A percentile compares a stretch with the other conserved stretches of the same genome.
Conservation (phyloP, 1,140 invertebrate genomes). For the Lineus longissimus region DNA sequence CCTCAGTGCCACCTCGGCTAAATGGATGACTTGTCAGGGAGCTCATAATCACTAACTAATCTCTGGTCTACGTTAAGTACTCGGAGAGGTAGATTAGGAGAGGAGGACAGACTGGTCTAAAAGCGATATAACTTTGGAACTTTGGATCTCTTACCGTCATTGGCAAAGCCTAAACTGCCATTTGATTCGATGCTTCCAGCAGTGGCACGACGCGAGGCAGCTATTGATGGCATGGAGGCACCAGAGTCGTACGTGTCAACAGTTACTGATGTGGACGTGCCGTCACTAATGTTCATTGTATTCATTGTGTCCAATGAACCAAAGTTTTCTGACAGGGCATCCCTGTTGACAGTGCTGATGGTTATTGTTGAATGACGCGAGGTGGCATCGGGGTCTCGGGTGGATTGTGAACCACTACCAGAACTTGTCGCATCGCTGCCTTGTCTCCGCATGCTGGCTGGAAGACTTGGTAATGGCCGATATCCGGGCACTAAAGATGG, state of each 20-base stretch:
- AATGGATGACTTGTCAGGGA: too few relatives aligned
- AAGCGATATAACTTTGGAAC: too few relatives aligned
- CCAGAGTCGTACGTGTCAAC: slow-evolving; percentile 45
- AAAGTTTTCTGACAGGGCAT: slow-evolving; percentile 39
- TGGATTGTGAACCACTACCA: slow-evolving; percentile 1
- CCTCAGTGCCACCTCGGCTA: too few relatives aligned
- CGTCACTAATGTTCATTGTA: slow-evolving; percentile 47
- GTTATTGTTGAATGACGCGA: slow-evolving; percentile 45
- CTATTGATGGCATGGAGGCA: slow-evolving; percentile 38
- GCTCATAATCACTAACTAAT: too few relatives aligned
- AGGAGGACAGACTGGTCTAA: too few relatives aligned
- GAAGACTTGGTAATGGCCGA: slow-evolving; percentile 41
- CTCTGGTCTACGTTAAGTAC: too few relatives aligned
- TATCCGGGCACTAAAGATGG: slow-evolving; percentile 21
- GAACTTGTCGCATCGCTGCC: slow-evolving; percentile 14
- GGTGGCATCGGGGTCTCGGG: slow-evolving; percentile 22
- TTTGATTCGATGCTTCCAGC: slow-evolving; percentile 45
- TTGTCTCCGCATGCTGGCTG: slow-evolving; percentile 27
- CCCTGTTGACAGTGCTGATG: slow-evolving; percentile 43
- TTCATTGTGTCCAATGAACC: slow-evolving; percentile 50
- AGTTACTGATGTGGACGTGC: slow-evolving; percentile 33
- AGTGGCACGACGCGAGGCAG: slow-evolving; percentile 35
- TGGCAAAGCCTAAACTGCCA: slow-evolving; percentile 32
- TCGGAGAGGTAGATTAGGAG: too few relatives aligned
- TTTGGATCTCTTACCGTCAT: slow-evolving; percentile 34